Evolutionary conservation across 1,140 invertebrate species (phyloP).

Genomic region (Galleria mellonella): DNA sequence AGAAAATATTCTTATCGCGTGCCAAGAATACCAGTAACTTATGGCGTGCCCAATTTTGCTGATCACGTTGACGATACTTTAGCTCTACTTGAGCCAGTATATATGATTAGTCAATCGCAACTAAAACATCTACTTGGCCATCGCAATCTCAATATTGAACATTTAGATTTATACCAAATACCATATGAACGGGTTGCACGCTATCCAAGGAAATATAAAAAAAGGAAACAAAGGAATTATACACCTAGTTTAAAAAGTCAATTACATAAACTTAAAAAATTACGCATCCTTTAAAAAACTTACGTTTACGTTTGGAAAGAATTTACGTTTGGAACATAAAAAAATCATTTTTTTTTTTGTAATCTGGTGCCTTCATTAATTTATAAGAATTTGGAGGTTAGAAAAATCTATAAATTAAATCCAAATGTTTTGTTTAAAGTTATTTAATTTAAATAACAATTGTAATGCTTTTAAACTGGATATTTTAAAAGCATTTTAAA

Average conservation of each 20-base stretch:
- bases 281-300: conserved; percentile 24
- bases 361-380: too few species aligned
- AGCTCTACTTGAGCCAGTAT: conserved; percentile 37
- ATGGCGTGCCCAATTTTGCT: conserved; percentile 25
- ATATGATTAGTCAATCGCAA: conserved; percentile 49
- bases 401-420: too few species aligned
- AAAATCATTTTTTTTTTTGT: too few species aligned
- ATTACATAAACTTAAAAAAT: conserved; percentile 29
- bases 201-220: conserved; percentile 29
- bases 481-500: too few species aligned
- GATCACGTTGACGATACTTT: background rate
- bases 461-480: too few species aligned
- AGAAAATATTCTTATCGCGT: background rate
- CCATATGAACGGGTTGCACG: conserved; percentile 20
- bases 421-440: too few species aligned
- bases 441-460: too few species aligned
- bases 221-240: conserved; percentile 15
- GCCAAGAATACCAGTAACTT: conserved; percentile 10
- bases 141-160: conserved; percentile 54
- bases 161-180: conserved; percentile 51
- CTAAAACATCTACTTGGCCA: conserved; percentile 44
- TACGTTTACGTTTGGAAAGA: too few species aligned
- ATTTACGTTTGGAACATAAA: conserved; percentile 1
- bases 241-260: conserved; percentile 22
- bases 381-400: too few species aligned